Percentiles rank a stretch among this genome's conserved stretches.
Evolutionary conservation across 2,113 vertebrate genomes (phyloP).

Genomic region (Perca schrenkii): DNA sequence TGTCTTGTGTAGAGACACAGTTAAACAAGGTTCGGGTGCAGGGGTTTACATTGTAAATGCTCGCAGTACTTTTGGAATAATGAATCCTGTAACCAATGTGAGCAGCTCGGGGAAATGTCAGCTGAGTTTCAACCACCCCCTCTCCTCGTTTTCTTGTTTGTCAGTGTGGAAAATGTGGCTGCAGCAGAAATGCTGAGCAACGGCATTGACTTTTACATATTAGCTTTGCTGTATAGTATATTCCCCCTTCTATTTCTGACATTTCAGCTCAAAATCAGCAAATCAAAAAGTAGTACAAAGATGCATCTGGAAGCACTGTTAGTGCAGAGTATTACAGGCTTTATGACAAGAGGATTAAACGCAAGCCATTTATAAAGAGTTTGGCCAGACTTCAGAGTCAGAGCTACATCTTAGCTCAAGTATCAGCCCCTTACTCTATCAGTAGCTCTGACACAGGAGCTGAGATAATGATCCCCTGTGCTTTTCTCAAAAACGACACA

Average conservation of each 20-base stretch:
- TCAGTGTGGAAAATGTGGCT: background rate
- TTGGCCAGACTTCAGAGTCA: slow-evolving; percentile 32
- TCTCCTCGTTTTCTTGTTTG: slow-evolving; percentile 3
- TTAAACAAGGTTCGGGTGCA: background rate
- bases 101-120: background rate
- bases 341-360: slow-evolving; percentile 51
- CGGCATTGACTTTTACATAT: background rate
- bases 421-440: slow-evolving; percentile 3
- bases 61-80: background rate
- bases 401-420: slow-evolving; percentile 12
- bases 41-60: background rate
- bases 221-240: background rate
- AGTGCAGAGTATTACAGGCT: slow-evolving; percentile 26
- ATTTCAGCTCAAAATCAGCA: slow-evolving; percentile 31
- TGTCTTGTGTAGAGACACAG: background rate
- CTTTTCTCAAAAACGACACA: slow-evolving; percentile 6
- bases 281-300: slow-evolving; percentile 24
- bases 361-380: slow-evolving; percentile 35
- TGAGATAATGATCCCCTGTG: background rate
- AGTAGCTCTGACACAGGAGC: slow-evolving; percentile 3
- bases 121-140: background rate
- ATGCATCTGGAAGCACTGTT: slow-evolving; percentile 25
- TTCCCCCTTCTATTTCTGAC: background rate
- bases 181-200: slow-evolving; percentile 22
- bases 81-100: background rate